phyloP scores from a whole-genome alignment of 2,113 vertebrate genomes.

The Rhynchomys soricoides region DNA sequence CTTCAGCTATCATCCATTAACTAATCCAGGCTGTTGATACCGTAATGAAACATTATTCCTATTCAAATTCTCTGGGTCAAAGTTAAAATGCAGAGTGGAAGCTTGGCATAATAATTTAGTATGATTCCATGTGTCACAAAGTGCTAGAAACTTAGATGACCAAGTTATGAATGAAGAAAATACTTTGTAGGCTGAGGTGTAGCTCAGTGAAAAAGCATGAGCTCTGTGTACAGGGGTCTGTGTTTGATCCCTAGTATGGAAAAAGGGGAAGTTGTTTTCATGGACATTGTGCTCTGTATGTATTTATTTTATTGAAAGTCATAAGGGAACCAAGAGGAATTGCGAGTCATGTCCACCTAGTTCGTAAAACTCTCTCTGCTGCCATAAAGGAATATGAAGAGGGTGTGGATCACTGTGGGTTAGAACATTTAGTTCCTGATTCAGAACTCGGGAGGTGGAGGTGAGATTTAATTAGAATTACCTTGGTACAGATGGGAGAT shows the following conservation, averaged over 20 bases:
- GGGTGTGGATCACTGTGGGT: neutral
- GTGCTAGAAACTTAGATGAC: neutral
- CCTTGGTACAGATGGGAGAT: neutral
- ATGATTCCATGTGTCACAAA: neutral
- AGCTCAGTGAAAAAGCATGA: neutral
- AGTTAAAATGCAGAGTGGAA: constrained; percentile 21
- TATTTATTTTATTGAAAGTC: constrained; percentile 29
- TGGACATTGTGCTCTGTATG: neutral
- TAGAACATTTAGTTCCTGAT: constrained; percentile 3
- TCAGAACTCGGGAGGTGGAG: neutral
- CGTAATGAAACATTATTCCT: neutral
- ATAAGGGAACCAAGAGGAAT: constrained; percentile 22
- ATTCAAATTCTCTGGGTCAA: constrained; percentile 35
- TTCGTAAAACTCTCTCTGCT: neutral
- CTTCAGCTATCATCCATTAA: neutral
- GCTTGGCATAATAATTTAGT: constrained; percentile 42
- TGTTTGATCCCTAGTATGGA: neutral
- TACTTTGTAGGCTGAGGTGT: neutral
- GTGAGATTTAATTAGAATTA: neutral
- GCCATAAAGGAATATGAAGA: neutral
- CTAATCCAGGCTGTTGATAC: constrained; percentile 1
- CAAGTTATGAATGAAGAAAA: constrained; percentile 48
- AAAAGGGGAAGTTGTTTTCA: neutral
- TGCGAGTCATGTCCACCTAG: neutral
- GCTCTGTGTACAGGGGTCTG: neutral